A percentile compares a stretch with the other conserved stretches of the same genome.
phyloP scores from a whole-genome alignment of 2,113 vertebrate species.

The Brachyhypopomus occidentalis region DNA sequence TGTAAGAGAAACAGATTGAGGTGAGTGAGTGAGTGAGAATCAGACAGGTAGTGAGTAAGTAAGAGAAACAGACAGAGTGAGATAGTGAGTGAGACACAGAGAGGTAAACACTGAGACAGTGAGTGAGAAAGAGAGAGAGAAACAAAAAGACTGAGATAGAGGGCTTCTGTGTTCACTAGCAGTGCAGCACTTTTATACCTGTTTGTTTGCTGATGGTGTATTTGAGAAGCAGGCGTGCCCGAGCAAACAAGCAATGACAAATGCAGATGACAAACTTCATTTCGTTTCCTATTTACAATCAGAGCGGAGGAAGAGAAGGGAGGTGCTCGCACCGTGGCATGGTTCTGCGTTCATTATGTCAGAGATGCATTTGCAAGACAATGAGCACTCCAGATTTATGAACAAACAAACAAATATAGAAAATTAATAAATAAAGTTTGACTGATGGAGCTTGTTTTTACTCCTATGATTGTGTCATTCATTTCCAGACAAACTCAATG shows the following conservation, averaged over 20 bases:
- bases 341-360: slow-evolving; percentile 4
- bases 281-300: slow-evolving; percentile 35
- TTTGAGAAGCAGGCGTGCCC: not conserved
- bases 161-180: not conserved
- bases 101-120: too few species aligned
- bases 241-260: too few species aligned
- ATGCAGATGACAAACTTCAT: slow-evolving; percentile 29
- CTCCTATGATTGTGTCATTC: slow-evolving; percentile 12
- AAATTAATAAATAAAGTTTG: slow-evolving; percentile 8
- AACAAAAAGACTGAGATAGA: too few species aligned
- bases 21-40: too few species aligned
- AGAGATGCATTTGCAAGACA: not conserved
- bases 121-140: too few species aligned
- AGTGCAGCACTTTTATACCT: not conserved
- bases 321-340: not conserved
- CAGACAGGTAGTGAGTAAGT: too few species aligned
- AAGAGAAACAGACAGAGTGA: not conserved
- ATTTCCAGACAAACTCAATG: slow-evolving; percentile 11
- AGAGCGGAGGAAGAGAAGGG: not conserved
- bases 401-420: not conserved
- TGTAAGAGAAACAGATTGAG: too few species aligned
- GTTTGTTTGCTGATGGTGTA: not conserved
- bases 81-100: not conserved
- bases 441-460: slow-evolving; percentile 14
- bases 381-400: not conserved